Evolutionary conservation across 2,888 invertebrate species (phyloP), one percentile per base, ranked within the genome.

Genomic region (Ceriagrion tenellum): DNA sequence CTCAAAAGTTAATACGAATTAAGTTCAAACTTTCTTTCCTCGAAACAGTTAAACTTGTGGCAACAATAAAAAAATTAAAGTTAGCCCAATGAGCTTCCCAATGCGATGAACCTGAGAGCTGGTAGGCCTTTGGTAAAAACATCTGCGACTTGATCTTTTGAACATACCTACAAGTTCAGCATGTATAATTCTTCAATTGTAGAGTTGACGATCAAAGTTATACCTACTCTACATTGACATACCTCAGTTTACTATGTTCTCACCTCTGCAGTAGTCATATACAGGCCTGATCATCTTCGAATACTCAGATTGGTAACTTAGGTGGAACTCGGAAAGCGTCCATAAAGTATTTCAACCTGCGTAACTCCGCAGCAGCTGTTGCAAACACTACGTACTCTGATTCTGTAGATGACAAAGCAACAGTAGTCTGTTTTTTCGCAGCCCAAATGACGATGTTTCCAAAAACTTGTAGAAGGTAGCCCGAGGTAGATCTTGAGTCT

Each of bases 381-480:
- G 96, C 96, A 40, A 96, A 96, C n/a, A n/a, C n/a, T n/a, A n/a
- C n/a, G n/a, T n/a, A n/a, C n/a, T n/a, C n/a, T n/a, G n/a, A n/a
- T n/a, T 96, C 96, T 12, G 96, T 96, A 0, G 96, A 96, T 18
- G 96, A 96, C 0, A 96, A 74, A 0, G 96, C 96, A 10, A 96
- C 96, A 55, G 96, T 95, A 26, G 95, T 95, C 95, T 97, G 97
- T 95, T 96, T 96, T 88, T 95, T 96, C 16, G 96, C 96, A 0
- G 93, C 95, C 96, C 96, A 97, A 35, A 95, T 95, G 8, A 96
- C 96, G 0, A 96, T 96, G 88, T 95, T 95, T 55, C 96, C 96
- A 95, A 95, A 96, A 0, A 96, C n/a, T n/a, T n/a, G n/a, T n/a
- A n/a, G n/a, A n/a, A n/a, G n/a, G n/a, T n/a, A n/a, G n/a, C n/a